Conservation (phyloP, 1,140 invertebrate species). For the Scaptodrosophila lebanonensis region DNA sequence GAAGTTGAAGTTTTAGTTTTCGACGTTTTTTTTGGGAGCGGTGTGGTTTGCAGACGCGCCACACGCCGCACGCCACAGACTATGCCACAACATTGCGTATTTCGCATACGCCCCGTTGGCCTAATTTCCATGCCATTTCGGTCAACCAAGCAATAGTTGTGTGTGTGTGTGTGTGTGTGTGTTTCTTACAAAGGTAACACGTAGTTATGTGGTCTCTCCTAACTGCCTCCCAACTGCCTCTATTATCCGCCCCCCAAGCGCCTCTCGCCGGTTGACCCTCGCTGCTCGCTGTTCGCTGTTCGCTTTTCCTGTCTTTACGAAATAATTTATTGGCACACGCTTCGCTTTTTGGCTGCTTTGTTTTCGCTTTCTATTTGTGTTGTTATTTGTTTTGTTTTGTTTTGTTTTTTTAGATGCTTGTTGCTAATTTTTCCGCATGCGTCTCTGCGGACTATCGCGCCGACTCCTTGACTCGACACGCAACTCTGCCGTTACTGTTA, state of each 20-base stretch:
- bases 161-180: constrained; percentile 21
- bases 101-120: constrained; percentile 59
- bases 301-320: neutral
- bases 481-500: too few species aligned
- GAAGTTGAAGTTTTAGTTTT: too few species aligned
- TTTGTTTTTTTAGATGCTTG: too few species aligned
- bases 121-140: constrained; percentile 38
- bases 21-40: too few species aligned
- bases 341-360: too few species aligned
- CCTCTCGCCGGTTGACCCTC: neutral
- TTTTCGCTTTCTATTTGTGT: too few species aligned
- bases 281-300: neutral
- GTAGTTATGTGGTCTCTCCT: constrained; percentile 24
- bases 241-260: neutral
- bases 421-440: neutral
- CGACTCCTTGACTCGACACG: neutral
- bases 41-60: too few species aligned
- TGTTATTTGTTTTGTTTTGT: too few species aligned
- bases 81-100: constrained; percentile 38
- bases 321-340: constrained; percentile 12
- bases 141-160: too few species aligned
- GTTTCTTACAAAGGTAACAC: constrained; percentile 14
- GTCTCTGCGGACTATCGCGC: too few species aligned
- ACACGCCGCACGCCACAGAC: too few species aligned
- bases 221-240: too few species aligned